phyloP scores from a whole-genome alignment of 1,140 invertebrate genomes.

The Caenorhabditis remanei region DNA sequence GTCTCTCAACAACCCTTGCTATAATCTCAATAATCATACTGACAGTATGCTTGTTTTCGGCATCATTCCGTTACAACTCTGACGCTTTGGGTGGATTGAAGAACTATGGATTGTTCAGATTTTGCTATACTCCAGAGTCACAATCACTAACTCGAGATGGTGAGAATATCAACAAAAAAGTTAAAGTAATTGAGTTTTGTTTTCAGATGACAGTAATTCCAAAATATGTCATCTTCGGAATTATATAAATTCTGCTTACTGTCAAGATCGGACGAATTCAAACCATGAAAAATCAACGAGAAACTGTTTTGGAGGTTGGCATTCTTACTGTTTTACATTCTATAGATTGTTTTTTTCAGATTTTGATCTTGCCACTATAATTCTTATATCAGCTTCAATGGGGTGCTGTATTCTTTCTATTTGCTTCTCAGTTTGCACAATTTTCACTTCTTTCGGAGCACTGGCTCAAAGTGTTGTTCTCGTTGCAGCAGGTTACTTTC shows the following conservation, averaged over 20 bases:
- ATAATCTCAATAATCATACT: slow-evolving; percentile 21
- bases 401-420: slow-evolving; percentile 38
- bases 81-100: slow-evolving; percentile 28
- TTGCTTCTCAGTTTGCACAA: slow-evolving; percentile 61
- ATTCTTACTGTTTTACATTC: background rate
- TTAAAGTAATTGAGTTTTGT: background rate
- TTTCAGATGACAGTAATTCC: slow-evolving; percentile 43
- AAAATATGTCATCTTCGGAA: slow-evolving; percentile 35
- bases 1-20: background rate
- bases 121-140: slow-evolving; percentile 21
- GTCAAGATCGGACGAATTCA: background rate
- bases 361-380: slow-evolving; percentile 58
- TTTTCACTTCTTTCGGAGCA: slow-evolving; percentile 58
- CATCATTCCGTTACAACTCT: slow-evolving; percentile 27
- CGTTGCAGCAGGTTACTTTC: slow-evolving; percentile 51
- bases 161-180: background rate
- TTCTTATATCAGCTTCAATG: slow-evolving; percentile 49
- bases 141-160: background rate
- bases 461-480: slow-evolving; percentile 54
- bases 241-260: slow-evolving; percentile 37
- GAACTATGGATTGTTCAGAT: slow-evolving; percentile 36
- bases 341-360: slow-evolving; percentile 13
- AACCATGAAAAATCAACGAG: slow-evolving; percentile 7
- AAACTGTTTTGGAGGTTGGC: slow-evolving; percentile 24
- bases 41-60: background rate